Evolutionary conservation across 1,140 invertebrate genomes (phyloP), one percentile per base, ranked within the genome.

Genomic region (Drosophila ambigua): DNA sequence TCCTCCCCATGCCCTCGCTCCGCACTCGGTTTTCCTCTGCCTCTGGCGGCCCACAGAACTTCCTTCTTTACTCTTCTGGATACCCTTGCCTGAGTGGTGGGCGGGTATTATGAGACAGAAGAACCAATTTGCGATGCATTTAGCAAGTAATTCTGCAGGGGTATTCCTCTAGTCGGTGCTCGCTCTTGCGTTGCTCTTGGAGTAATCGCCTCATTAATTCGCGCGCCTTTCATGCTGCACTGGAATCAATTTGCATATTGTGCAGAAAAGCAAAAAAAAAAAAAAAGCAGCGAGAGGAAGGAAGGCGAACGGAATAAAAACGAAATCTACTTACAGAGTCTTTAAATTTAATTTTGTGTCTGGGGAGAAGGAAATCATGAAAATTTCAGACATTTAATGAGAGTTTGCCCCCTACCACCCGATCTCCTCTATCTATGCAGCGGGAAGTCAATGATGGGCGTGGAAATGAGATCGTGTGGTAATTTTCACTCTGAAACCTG

Each of bases 191-290:
- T 66, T 44, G 59, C 83, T 69, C 72, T 76, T 66, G 83, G 67
- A 88, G 83, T 88, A 87, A 87, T 87, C 83, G 83, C 83, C 79
- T 87, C 83, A 87, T 87, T 87, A 87, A 87, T 87, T 87, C 83
- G 72, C 79, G 67, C 83, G 71, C 75, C 66, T 87, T 87, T 82
- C 83, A 87, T 82, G 82, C 83, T 87, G 82, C 82, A 87, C 69
- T 87, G 82, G 35, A 76, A 88, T 88, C 83, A 88, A 87, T 87
- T 87, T 88, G 84, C 83, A 88, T 89, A 79, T 88, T 88, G 76
- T 79, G 76, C 83, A 87, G 81, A 88, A 82, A 71, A 62, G 54
- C 66, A 69, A 60, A 69, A 55, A 48, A 48, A 20, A 69, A 60
- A 69, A 55, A 48, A 48, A 20, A 44, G 43, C 46, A 24, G 64